phyloP scores from a whole-genome alignment of 2,888 invertebrate species.

The Microctonus hyperodae region DNA sequence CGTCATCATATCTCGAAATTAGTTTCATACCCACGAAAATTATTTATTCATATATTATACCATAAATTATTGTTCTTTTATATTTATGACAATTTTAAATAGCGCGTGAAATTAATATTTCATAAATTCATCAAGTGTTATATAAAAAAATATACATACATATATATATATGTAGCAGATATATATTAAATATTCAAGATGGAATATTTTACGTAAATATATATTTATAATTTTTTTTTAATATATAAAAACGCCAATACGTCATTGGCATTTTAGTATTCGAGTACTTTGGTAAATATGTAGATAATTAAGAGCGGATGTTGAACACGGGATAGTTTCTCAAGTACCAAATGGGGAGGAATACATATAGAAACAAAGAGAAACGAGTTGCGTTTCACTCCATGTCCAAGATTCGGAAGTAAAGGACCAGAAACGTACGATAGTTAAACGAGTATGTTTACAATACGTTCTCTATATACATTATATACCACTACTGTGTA shows the following conservation, averaged over 20 bases:
- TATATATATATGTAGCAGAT: too few relatives aligned
- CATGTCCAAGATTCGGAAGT: conserved; percentile 11
- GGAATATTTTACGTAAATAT: too few relatives aligned
- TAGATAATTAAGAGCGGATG: conserved; percentile 24
- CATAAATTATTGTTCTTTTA: background rate
- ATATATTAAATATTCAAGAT: too few relatives aligned
- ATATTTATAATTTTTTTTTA: too few relatives aligned
- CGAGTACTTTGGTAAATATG: conserved; percentile 22
- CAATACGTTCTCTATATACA: conserved; percentile 43
- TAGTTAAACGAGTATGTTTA: conserved; percentile 44
- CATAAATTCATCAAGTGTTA: background rate
- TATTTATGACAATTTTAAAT: background rate
- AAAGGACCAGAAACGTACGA: conserved; percentile 12
- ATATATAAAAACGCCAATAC: too few relatives aligned
- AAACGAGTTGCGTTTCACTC: background rate
- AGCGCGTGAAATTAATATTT: background rate
- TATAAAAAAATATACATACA: too few relatives aligned
- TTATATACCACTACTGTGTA: too few relatives aligned
- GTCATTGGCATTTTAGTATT: background rate
- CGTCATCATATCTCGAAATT: background rate
- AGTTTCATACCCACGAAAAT: background rate
- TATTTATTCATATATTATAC: background rate
- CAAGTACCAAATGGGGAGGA: background rate
- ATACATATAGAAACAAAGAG: background rate
- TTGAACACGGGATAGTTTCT: conserved; percentile 2